These are phyloP conservation scores for Mola mola DNA, from an alignment of 2,113 vertebrate genomes.

Conservation along the genomic window DNA sequence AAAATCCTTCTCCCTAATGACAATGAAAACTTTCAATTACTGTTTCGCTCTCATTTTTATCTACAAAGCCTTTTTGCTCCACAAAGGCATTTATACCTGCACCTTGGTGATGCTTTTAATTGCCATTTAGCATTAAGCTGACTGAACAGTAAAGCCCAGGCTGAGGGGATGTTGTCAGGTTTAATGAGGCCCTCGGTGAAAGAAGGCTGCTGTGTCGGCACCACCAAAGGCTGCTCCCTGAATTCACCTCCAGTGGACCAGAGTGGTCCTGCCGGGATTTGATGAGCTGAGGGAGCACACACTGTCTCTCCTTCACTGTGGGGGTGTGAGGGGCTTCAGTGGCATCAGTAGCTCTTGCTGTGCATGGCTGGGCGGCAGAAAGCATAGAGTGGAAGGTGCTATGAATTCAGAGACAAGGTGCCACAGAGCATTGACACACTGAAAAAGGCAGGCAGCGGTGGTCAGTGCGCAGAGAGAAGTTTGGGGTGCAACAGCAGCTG, in stretches of 20 bases:
- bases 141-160: constrained; percentile 63
- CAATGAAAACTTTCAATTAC: constrained; percentile 15
- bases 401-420: constrained; percentile 28
- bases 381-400: constrained; percentile 29
- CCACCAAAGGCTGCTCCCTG: constrained; percentile 69
- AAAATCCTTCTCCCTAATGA: not conserved
- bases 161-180: constrained; percentile 69
- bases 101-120: constrained; percentile 72
- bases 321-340: constrained; percentile 43
- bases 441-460: not conserved
- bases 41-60: constrained; percentile 40
- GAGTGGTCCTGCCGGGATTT: constrained; percentile 68
- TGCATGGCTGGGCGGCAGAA: constrained; percentile 40
- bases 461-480: not conserved
- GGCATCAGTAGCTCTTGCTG: constrained; percentile 59
- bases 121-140: constrained; percentile 69
- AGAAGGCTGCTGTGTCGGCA: constrained; percentile 68
- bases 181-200: constrained; percentile 72
- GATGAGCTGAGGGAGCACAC: constrained; percentile 66
- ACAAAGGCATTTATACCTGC: constrained; percentile 61
- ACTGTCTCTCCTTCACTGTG: constrained; percentile 52
- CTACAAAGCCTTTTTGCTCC: constrained; percentile 41
- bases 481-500: constrained; percentile 34
- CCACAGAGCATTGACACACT: constrained; percentile 6
- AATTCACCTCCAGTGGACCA: constrained; percentile 70